These are phyloP conservation scores for Pangasius sanitwongsei DNA, from an alignment of 2,797 vertebrate genomes.

Conservation along the genomic window DNA sequence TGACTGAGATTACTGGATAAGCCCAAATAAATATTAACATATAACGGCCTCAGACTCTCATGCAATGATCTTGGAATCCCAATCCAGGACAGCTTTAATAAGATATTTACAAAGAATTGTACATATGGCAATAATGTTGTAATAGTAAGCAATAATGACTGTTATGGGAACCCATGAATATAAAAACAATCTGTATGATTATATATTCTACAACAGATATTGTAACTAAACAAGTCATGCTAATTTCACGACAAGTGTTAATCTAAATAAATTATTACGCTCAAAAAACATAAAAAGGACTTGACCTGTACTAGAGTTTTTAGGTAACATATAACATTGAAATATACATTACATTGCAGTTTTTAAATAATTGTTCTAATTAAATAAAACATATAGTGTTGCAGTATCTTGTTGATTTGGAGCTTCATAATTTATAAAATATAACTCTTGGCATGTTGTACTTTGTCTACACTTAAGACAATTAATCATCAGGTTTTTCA, in stretches of 20 bases:
- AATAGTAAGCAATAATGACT: neutral
- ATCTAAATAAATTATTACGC: neutral
- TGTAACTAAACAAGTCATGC: no score
- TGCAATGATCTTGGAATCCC: neutral
- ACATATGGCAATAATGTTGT: neutral
- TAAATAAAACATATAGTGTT: neutral
- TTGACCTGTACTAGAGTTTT: neutral
- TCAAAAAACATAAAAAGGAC: neutral
- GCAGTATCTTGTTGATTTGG: neutral
- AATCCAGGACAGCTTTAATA: neutral
- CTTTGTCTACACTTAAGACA: neutral
- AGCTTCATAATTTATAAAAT: neutral
- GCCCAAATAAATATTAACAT: conserved; percentile 14
- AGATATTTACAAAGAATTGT: neutral
- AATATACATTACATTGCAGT: neutral
- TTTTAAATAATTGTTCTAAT: neutral
- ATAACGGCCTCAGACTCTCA: conserved; percentile 1
- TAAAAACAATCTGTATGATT: neutral
- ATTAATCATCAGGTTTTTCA: neutral
- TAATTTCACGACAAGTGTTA: neutral
- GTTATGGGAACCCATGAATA: neutral
- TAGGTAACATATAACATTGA: neutral
- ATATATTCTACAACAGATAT: neutral
- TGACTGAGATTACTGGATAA: neutral
- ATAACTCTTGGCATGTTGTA: neutral